These are phyloP conservation scores for Protophormia terraenovae DNA, from an alignment of 2,888 invertebrate species.

Conservation along the genomic window DNA sequence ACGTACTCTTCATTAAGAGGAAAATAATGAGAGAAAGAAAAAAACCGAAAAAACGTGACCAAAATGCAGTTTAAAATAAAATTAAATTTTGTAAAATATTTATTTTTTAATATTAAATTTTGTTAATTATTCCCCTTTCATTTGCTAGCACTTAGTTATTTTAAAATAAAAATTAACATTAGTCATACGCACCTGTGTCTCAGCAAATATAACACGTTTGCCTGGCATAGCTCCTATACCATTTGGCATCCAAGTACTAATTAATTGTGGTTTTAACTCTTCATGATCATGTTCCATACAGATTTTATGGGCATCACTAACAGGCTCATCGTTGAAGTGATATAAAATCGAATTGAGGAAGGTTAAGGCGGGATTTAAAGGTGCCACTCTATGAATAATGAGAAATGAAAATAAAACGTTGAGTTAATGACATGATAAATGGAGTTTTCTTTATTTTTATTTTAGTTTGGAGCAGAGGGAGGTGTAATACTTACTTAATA, in stretches of 20 bases:
- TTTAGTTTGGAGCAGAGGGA: neutral
- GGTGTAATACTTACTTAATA: conserved; percentile 80
- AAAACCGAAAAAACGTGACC: conserved; percentile 50
- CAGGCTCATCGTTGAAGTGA: conserved; percentile 82
- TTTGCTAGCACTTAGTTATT: too few relatives aligned
- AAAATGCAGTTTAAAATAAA: conserved; percentile 17
- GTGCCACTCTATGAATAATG: conserved; percentile 75
- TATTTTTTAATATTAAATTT: neutral
- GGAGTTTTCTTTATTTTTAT: neutral
- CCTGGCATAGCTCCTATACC: conserved; percentile 92
- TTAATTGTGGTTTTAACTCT: conserved; percentile 90
- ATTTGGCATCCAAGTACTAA: conserved; percentile 95
- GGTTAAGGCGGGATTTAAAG: conserved; percentile 80
- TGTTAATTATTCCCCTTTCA: conserved; percentile 17
- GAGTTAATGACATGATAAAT: neutral
- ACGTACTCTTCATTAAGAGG: conserved; percentile 31
- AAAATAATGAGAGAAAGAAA: neutral
- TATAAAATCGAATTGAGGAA: conserved; percentile 81
- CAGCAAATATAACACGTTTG: conserved; percentile 92
- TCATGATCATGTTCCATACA: conserved; percentile 95
- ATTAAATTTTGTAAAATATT: neutral
- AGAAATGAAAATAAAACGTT: neutral
- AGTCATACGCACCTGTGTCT: conserved; percentile 88
- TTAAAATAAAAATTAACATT: neutral
- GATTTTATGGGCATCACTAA: conserved; percentile 80